A percentile compares a stretch with the other conserved stretches of the same genome.
Evolutionary conservation across 2,797 vertebrate genomes (phyloP).

Genomic region (Acestrorhynchus altus): DNA sequence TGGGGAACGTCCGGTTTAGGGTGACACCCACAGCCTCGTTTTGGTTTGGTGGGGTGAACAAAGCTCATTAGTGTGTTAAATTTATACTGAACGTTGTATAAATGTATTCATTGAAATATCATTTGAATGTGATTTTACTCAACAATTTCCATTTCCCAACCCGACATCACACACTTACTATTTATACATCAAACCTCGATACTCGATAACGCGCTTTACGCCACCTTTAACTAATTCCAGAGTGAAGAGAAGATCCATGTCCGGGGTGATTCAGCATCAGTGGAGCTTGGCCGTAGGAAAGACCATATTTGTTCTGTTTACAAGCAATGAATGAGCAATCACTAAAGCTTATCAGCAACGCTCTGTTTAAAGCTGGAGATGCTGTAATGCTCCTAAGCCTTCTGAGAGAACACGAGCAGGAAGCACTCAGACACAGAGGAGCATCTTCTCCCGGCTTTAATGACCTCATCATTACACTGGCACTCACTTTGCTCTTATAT

Average conservation of each 20-base stretch:
- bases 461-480: constrained; percentile 20
- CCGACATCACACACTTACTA: too few species aligned
- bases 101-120: too few species aligned
- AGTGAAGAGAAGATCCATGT: neutral
- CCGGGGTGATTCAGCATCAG: neutral
- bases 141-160: too few species aligned
- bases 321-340: constrained; percentile 2
- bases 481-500: constrained; percentile 26
- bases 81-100: too few species aligned
- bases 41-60: too few species aligned
- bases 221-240: neutral
- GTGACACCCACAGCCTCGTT: too few species aligned
- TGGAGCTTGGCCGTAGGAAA: neutral
- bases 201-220: too few species aligned
- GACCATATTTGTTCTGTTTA: neutral
- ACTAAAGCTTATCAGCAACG: neutral
- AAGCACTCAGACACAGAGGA: neutral
- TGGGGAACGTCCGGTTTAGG: too few species aligned
- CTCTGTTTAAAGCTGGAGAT: neutral
- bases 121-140: too few species aligned
- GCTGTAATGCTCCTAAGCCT: neutral
- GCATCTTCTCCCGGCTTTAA: constrained; percentile 25
- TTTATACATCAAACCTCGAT: too few species aligned
- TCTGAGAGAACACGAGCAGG: neutral
- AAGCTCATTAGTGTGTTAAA: too few species aligned